A percentile compares a stretch with the other conserved stretches of the same genome.
phyloP scores from a whole-genome alignment of 2,113 vertebrate species.

The Tauraco erythrolophus region DNA sequence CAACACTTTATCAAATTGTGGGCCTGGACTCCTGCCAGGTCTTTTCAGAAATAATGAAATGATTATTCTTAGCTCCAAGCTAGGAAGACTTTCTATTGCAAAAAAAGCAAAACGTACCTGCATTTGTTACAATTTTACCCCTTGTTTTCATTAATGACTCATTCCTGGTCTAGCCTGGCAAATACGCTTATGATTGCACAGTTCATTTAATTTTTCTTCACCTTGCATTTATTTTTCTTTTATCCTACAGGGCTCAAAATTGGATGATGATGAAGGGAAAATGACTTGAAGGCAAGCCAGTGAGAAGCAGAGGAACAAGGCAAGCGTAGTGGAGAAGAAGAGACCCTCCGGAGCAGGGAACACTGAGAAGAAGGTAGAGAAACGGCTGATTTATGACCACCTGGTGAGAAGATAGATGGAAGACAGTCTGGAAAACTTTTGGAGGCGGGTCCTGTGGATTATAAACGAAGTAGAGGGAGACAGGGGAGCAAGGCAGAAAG shows the following conservation, averaged over 20 bases:
- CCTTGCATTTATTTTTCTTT: background rate
- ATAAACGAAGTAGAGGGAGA: background rate
- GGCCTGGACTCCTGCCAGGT: background rate
- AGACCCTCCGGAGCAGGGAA: background rate
- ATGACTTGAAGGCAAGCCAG: background rate
- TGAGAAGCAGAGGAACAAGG: background rate
- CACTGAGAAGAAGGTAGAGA: background rate
- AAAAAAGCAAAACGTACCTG: background rate
- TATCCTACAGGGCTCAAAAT: background rate
- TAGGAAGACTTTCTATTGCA: background rate
- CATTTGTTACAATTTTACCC: background rate
- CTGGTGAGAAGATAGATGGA: background rate
- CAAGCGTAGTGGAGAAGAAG: background rate
- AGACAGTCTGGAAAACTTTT: background rate
- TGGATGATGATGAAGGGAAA: background rate
- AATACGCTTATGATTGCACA: background rate
- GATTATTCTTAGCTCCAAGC: conserved; percentile 2
- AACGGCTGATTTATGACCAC: background rate
- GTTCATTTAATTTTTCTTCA: background rate
- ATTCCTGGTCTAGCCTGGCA: background rate
- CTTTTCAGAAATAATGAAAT: conserved; percentile 39
- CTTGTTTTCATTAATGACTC: background rate
- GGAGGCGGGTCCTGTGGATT: background rate
- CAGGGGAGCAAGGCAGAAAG: background rate
- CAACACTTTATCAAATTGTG: background rate